These are phyloP conservation scores for Hemiprocne comata DNA, from an alignment of 2,113 vertebrate species.

Conservation along the genomic window DNA sequence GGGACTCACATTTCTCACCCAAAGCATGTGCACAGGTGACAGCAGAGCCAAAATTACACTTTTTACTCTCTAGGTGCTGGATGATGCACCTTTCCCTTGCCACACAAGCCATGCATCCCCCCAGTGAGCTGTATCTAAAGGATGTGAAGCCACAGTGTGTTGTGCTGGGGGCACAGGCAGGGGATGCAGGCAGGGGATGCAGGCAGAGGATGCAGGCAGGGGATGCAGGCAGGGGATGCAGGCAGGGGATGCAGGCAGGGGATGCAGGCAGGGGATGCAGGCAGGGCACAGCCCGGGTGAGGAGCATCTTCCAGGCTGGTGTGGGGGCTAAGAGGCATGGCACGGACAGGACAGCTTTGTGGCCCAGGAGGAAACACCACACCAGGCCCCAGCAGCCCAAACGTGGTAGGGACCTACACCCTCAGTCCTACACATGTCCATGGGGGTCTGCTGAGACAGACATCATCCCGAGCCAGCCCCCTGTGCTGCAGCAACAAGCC, in stretches of 20 bases:
- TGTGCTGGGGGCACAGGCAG: fast-evolving
- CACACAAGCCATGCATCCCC: fast-evolving
- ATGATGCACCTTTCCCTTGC: background rate
- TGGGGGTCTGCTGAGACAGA: fast-evolving
- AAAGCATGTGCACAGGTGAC: fast-evolving
- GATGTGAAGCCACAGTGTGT: fast-evolving
- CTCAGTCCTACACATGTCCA: fast-evolving
- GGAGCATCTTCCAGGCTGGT: background rate
- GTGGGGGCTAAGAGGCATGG: fast-evolving
- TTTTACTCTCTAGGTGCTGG: background rate
- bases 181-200: fast-evolving
- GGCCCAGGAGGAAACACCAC: background rate
- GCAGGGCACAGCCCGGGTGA: fast-evolving
- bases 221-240: fast-evolving
- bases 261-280: fast-evolving
- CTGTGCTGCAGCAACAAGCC: fast-evolving
- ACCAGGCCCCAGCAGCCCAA: background rate
- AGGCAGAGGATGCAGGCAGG: fast-evolving
- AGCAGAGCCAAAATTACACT: too few relatives aligned
- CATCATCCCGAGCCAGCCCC: fast-evolving
- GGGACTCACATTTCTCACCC: fast-evolving
- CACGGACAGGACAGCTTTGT: fast-evolving
- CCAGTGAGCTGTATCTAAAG: background rate
- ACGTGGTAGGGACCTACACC: fast-evolving
- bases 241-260: fast-evolving